Evolutionary conservation across 2,888 invertebrate genomes (phyloP).

Genomic region (Cordilura impudica): DNA sequence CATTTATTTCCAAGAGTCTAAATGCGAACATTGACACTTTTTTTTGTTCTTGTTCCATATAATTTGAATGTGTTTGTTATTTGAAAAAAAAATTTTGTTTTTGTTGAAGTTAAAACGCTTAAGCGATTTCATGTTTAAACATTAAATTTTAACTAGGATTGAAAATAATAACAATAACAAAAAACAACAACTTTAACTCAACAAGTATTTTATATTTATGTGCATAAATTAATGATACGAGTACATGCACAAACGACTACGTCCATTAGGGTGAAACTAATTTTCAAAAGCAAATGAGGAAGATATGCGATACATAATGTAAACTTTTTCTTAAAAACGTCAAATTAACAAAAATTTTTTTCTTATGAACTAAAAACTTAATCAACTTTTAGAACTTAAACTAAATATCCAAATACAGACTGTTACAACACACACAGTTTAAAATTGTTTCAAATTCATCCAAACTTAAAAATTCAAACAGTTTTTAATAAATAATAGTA

Average conservation of each 20-base stretch:
- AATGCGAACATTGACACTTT: constrained; percentile 32
- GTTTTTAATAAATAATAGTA: too few relatives aligned
- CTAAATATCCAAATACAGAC: too few relatives aligned
- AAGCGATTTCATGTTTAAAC: constrained; percentile 32
- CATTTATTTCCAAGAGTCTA: neutral
- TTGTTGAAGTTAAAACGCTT: constrained; percentile 3
- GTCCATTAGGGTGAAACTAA: neutral
- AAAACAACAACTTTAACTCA: constrained; percentile 39
- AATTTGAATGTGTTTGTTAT: neutral
- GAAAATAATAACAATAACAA: neutral
- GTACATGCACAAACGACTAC: neutral
- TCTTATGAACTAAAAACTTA: too few relatives aligned
- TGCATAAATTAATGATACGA: constrained; percentile 56
- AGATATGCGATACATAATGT: too few relatives aligned
- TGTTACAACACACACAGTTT: too few relatives aligned
- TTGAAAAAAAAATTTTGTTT: constrained; percentile 27
- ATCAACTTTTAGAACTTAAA: too few relatives aligned
- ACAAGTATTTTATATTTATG: constrained; percentile 54
- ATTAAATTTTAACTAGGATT: neutral
- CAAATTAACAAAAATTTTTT: too few relatives aligned
- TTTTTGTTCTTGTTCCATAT: neutral
- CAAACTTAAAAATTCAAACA: too few relatives aligned
- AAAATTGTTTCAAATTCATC: too few relatives aligned
- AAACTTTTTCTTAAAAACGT: too few relatives aligned
- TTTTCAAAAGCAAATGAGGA: too few relatives aligned